Evolutionary conservation across 2,113 vertebrate genomes (phyloP), one percentile per base, ranked within the genome.

Genomic region (Physeter macrocephalus): DNA sequence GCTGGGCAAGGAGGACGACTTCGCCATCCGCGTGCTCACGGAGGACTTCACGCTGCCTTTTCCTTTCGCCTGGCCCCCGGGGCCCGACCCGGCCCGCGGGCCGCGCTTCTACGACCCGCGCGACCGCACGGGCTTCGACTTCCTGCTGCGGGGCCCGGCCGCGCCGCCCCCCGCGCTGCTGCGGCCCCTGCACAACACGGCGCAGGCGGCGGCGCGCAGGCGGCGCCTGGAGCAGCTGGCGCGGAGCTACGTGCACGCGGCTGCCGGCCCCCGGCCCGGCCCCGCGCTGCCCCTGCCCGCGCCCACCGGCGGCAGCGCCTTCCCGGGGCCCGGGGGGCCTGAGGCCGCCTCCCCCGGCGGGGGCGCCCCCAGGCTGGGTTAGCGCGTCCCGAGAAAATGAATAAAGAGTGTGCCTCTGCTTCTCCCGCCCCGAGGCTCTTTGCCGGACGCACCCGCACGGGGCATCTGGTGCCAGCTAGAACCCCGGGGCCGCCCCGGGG

Each of bases 11-110:
- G 97, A 98, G 41, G 93, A 97, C 21, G 98, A 98, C 96, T 98
- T 98, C 17, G 94, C 97, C 39, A 98, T 98, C 93, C 98, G 98
- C 8, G 97, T 98, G 39, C 98, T 98, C 75, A 98, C 98, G 0
- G 98, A 98, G 72, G 98, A 98, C 94, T 98, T 98, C 92, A 98
- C 98, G 11, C 95, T 98, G 59, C 98, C 98, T 20, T 98, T 98
- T 90, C 98, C 98, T 0, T 98, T 97, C 15, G 87, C 98, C 90
- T 98, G 98, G 98, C 97, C 98, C 0, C 89, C 94, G 0, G 97
- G 98, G 7, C 94, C 88, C 0, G 97, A 98, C 25, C 94, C 94
- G 0, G 86, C 95, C 23, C 46, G 4, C 2, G 97, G 77, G 62
- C 94, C 91, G 0, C 96, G 95, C 89, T 96, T 95, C 96, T 97